phyloP scores from a whole-genome alignment of 2,113 vertebrate genomes.

The Lontra canadensis region DNA sequence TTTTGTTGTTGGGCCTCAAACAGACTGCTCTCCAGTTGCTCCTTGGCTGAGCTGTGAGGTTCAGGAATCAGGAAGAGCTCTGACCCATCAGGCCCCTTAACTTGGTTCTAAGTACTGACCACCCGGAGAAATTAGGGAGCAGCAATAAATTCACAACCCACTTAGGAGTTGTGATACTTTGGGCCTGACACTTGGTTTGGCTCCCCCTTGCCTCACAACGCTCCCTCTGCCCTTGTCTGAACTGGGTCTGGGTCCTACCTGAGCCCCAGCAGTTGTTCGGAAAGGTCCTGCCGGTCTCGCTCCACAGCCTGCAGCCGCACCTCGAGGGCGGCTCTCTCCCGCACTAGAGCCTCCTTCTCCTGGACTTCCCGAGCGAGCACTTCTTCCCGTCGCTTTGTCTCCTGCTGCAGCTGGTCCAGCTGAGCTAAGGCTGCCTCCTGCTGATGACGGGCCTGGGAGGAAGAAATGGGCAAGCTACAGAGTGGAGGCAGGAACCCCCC shows the following conservation, averaged over 20 bases:
- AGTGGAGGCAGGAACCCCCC: background rate
- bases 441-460: slow-evolving; percentile 81
- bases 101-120: background rate
- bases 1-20: slow-evolving; percentile 83
- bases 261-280: slow-evolving; percentile 84
- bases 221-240: background rate
- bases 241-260: slow-evolving; percentile 81
- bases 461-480: background rate
- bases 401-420: slow-evolving; percentile 80
- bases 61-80: slow-evolving; percentile 37
- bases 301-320: slow-evolving; percentile 78
- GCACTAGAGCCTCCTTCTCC: slow-evolving; percentile 84
- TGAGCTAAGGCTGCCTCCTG: slow-evolving; percentile 65
- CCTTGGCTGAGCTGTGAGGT: slow-evolving; percentile 82
- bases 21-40: slow-evolving; percentile 86
- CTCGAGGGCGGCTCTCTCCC: slow-evolving; percentile 83
- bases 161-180: background rate
- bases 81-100: slow-evolving; percentile 2
- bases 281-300: slow-evolving; percentile 79
- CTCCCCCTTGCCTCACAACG: background rate
- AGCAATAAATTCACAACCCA: background rate
- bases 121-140: background rate
- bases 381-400: slow-evolving; percentile 72
- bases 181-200: background rate
- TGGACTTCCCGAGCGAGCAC: slow-evolving; percentile 62